Base-by-base conservation (phyloP, 2,888 invertebrate species). In the Ornithoptera priamus region DNA sequence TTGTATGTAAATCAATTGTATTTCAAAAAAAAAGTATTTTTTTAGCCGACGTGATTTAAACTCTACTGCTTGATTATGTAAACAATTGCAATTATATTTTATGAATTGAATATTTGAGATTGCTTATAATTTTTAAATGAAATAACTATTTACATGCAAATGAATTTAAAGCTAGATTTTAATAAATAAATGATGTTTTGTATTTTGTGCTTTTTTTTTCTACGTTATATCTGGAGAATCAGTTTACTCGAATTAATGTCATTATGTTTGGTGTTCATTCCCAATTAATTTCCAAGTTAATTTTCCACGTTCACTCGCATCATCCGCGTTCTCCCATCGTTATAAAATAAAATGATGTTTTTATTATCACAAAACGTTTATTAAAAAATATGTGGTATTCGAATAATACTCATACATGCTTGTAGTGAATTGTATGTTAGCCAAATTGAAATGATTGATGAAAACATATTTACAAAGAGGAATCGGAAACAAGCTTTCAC, bases 1-100 rank as follows among this genome's bases (percentile, higher is more conserved):
- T 78, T 80, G 72, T 80, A 79, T 73, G 74, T 39, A 18, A 39
- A 61, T 61, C 39, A 39, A 36, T 61, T 12, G 24, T 60, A 61
- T n/a, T 39, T 10, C 8, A 39, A 39, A 39, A 39, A 39, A 39
- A 39, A 39, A 10, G 8, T 39, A 30, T 30, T 30, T 30, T 30
- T 30, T 30, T 30, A 39, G 39, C 10, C 10, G 8, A 39, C 10
- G 39, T 39, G 7, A 39, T 39, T 39, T 39, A 39, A 10, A 39
- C 39, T 39, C 39, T 39, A 1, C 8, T 39, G 39, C 39, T 39
- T 39, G 39, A 39, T 10, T 39, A 39, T 39, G 39, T 39, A 39
- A 39, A 39, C 39, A 39, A 39, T 39, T 39, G 53, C n/a, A n/a
- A 53, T 53, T n/a, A 53, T 53, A n/a, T 53, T n/a, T 53, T 53